phyloP scores from a whole-genome alignment of 2,888 invertebrate species.

The Euphydryas editha region DNA sequence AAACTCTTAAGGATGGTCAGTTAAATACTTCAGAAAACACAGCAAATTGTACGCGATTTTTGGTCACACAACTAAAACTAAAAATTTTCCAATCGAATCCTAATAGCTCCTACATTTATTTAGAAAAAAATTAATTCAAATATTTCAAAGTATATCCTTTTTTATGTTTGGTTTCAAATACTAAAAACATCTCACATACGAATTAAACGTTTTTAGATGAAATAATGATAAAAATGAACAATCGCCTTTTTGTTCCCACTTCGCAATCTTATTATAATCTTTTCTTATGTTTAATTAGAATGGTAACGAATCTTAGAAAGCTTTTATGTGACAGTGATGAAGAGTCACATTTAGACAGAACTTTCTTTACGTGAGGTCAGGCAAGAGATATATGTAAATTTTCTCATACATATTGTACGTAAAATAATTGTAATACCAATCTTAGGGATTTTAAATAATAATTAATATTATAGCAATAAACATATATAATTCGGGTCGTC shows the following conservation, averaged over 20 bases:
- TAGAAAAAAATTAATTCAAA: too few relatives aligned
- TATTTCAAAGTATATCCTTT: too few relatives aligned
- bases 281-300: slow-evolving; percentile 27
- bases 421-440: too few relatives aligned
- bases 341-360: slow-evolving; percentile 1
- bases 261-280: slow-evolving; percentile 15
- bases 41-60: too few relatives aligned
- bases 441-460: too few relatives aligned
- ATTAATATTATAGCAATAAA: too few relatives aligned
- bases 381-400: not conserved
- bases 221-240: slow-evolving; percentile 20
- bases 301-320: slow-evolving; percentile 19
- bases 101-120: too few relatives aligned
- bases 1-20: too few relatives aligned
- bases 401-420: not conserved
- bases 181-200: slow-evolving; percentile 15
- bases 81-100: too few relatives aligned
- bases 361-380: slow-evolving; percentile 1
- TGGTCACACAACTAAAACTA: too few relatives aligned
- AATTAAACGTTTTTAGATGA: slow-evolving; percentile 23
- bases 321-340: slow-evolving; percentile 13
- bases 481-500: too few relatives aligned
- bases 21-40: too few relatives aligned
- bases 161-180: not conserved
- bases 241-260: slow-evolving; percentile 29